Conservation (phyloP, 2,888 invertebrate species). For the Lutraria lutraria region DNA sequence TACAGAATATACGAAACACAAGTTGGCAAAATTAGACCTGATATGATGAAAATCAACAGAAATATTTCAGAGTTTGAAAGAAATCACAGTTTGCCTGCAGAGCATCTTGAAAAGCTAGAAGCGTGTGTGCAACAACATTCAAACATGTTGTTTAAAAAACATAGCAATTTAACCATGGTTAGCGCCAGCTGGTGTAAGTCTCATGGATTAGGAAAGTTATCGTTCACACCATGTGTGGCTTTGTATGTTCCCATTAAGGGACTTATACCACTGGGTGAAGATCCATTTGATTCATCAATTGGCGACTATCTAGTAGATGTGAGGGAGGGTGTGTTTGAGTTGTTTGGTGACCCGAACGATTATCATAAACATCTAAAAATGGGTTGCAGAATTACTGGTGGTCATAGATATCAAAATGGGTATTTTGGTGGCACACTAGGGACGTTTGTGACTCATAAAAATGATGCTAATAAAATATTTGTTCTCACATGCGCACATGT, state of each 20-base stretch:
- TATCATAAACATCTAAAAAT: constrained; percentile 10
- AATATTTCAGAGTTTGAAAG: neutral
- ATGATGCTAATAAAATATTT: neutral
- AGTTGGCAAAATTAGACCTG: neutral
- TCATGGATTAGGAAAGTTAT: neutral
- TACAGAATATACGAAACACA: neutral
- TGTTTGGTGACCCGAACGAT: neutral
- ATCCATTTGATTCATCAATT: neutral
- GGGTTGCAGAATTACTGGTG: constrained; percentile 15
- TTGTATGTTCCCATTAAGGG: constrained; percentile 25
- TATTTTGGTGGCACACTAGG: neutral
- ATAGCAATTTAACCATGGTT: constrained; percentile 18
- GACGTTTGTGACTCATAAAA: neutral
- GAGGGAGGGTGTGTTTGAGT: neutral
- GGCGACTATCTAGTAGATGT: constrained; percentile 5
- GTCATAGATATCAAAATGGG: neutral
- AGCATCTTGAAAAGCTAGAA: neutral
- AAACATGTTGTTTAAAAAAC: neutral
- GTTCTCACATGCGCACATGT: constrained; percentile 7
- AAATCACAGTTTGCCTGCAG: neutral
- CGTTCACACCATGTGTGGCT: neutral
- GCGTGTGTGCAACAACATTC: neutral
- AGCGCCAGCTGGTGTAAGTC: constrained; percentile 3
- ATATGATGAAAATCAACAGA: neutral
- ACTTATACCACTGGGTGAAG: neutral